Base-by-base conservation (phyloP, 2,113 vertebrate genomes). In the Marmota flaviventris region DNA sequence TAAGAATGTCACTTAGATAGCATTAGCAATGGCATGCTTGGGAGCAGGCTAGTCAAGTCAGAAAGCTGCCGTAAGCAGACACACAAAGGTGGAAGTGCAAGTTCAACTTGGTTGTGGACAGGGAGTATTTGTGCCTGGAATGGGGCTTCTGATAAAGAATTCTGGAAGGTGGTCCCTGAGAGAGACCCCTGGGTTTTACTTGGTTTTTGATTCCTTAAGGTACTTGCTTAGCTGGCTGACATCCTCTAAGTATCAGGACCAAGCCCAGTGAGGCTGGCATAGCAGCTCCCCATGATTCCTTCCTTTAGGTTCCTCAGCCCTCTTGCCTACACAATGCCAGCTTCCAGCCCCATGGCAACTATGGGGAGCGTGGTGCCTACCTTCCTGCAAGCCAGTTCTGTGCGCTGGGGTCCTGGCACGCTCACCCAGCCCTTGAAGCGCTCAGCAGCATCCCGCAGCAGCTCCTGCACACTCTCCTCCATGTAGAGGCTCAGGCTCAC, bases 311-410 rank as follows among this genome's bases (percentile, higher is more conserved):
- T 56, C n/a, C 53, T 25, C 22, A 14, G 10, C 24, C 18, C 39
- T 67, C 13, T 34, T 8, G 12, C 58, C 39, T 92, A 17, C 8
- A 67, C 24, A 12, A 13, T 11, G 3, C 25, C 69, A 2, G 70
- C 5, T 51, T 34, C 51, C 11, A 13, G 25, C 17, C 34, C 83
- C n/a, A 17, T 11, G 29, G 69, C 27, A 61, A 82, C 24, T 14
- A 27, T 0, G 4, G 8, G 25, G n/a, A 76, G 39, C 3, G 20
- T 0, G 1, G 7, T 3, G 18, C 72, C 97, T 94, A 99, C 99
- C 99, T 99, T 99, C 95, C 98, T 99, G 97, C 99, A 99, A 17
- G 99, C 98, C 37, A 99, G 97, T 65, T 99, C 99, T 0, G 99
- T 99, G 97, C 98, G 98, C 70, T 98, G 98, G 3, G 99, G 99